These are phyloP conservation scores for Bactericera cockerelli DNA, from an alignment of 1,140 invertebrate species.

Conservation along the genomic window DNA sequence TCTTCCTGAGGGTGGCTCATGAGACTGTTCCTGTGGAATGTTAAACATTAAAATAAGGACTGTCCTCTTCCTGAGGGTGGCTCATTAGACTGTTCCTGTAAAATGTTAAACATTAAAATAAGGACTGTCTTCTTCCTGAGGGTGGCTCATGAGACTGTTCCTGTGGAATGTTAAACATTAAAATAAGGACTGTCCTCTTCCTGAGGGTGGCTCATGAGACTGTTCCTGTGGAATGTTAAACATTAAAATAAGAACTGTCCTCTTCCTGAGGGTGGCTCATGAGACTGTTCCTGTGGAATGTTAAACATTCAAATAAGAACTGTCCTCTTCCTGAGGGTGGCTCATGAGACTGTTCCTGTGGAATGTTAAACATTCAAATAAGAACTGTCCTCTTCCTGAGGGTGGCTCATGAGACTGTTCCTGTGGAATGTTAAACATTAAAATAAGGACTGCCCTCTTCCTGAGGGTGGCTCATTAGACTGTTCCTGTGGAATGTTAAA, in stretches of 20 bases:
- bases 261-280: conserved; percentile 65
- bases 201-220: conserved; percentile 53
- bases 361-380: no score
- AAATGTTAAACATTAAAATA: no score
- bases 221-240: conserved; percentile 43
- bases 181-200: no score
- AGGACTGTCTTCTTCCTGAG: conserved; percentile 72
- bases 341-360: conserved; percentile 55
- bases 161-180: no score
- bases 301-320: no score
- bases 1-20: conserved; percentile 65
- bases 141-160: conserved; percentile 57
- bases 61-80: conserved; percentile 66
- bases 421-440: no score
- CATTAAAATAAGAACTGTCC: no score
- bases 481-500: conserved; percentile 43
- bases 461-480: conserved; percentile 53
- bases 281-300: conserved; percentile 44
- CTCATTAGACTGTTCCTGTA: conserved; percentile 55
- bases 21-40: conserved; percentile 43
- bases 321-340: conserved; percentile 66
- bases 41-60: no score
- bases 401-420: conserved; percentile 57
- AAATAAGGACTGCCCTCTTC: no score
- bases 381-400: conserved; percentile 72